Conservation (phyloP, 2,888 invertebrate genomes). For the Cyclophora punctaria region DNA sequence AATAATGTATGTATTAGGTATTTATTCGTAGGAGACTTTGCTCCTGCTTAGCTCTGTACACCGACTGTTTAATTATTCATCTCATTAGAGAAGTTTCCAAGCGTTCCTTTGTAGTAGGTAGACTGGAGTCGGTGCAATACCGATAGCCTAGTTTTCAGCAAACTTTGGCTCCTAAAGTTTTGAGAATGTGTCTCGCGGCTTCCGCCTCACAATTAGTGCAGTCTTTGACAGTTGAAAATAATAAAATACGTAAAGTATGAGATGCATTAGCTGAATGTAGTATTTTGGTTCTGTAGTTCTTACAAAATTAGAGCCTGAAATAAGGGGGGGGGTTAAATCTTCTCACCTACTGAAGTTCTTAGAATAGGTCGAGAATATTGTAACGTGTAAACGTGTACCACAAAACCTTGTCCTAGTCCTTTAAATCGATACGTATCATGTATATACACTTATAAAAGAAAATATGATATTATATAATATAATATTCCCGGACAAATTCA, state of each 20-base stretch:
- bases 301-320: too few species aligned
- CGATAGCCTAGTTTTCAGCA: slow-evolving; percentile 51
- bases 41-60: slow-evolving; percentile 19
- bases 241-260: not conserved
- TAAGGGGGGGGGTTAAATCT: too few species aligned
- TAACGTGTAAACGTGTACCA: too few species aligned
- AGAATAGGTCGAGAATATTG: too few species aligned
- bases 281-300: too few species aligned
- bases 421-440: too few species aligned
- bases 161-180: slow-evolving; percentile 45
- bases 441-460: too few species aligned
- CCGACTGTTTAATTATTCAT: slow-evolving; percentile 65
- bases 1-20: not conserved
- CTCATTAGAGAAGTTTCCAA: slow-evolving; percentile 65
- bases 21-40: slow-evolving; percentile 1
- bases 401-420: too few species aligned
- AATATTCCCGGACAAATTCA: too few species aligned
- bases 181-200: slow-evolving; percentile 41
- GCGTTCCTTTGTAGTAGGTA: slow-evolving; percentile 53
- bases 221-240: not conserved
- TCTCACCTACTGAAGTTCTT: too few species aligned
- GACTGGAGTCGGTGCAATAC: slow-evolving; percentile 43
- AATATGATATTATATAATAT: too few species aligned
- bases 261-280: too few species aligned
- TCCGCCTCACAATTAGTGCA: slow-evolving; percentile 3